Percentiles rank a stretch among this genome's conserved stretches.
Conservation (phyloP, 37 sponge, comb jelly and placozoan species). For the Cliona cf. orientalis region DNA sequence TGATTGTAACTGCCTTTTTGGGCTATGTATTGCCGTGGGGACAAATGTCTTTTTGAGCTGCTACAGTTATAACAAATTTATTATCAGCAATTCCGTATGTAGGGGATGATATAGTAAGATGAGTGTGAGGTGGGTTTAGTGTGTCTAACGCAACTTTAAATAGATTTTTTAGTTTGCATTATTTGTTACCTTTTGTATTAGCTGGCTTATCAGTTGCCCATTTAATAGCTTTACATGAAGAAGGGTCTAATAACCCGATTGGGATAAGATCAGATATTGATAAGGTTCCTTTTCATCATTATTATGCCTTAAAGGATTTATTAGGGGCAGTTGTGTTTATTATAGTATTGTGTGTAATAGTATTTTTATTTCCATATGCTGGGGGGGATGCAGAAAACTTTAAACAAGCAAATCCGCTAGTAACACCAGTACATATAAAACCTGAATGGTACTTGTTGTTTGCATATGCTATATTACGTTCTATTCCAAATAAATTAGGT, state of each 20-base stretch:
- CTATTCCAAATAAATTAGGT: conserved; percentile 84
- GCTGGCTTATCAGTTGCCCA: conserved; percentile 56
- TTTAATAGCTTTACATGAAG: conserved; percentile 72
- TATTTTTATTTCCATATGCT: conserved; percentile 63
- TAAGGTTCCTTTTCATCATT: conserved; percentile 73
- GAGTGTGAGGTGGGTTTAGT: conserved; percentile 79
- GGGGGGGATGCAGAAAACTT: conserved; percentile 83
- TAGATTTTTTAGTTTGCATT: conserved; percentile 84
- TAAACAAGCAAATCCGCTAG: conserved; percentile 77
- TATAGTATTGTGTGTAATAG: conserved; percentile 40
- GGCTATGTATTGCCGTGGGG: conserved; percentile 86
- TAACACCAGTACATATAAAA: conserved; percentile 80
- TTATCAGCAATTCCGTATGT: conserved; percentile 86
- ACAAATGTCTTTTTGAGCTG: conserved; percentile 91
- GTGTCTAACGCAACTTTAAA: conserved; percentile 82
- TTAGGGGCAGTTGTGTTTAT: conserved; percentile 46
- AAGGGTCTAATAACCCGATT: conserved; percentile 67
- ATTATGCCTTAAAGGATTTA: conserved; percentile 74
- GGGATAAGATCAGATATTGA: conserved; percentile 63
- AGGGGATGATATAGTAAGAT: conserved; percentile 74
- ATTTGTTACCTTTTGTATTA: conserved; percentile 84
- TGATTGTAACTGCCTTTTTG: conserved; percentile 80
- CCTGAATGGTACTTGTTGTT: conserved; percentile 86
- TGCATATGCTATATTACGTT: conserved; percentile 86
- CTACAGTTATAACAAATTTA: conserved; percentile 81